Conservation (phyloP, 2,888 invertebrate species). For the Aromia moschata region DNA sequence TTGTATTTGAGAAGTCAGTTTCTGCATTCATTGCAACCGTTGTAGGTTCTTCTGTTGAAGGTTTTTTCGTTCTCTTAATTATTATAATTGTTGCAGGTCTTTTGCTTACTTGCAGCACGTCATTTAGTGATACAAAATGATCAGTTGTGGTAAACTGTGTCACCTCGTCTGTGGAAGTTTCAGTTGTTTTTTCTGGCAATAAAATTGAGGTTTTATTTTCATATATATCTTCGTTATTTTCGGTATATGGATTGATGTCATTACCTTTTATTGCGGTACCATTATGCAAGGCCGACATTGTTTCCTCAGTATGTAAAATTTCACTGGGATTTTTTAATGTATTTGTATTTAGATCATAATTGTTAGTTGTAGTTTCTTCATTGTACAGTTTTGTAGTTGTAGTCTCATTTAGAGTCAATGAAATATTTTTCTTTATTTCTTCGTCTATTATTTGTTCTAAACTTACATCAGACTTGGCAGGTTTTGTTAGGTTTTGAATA, state of each 20-base stretch:
- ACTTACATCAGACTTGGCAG: slow-evolving; percentile 48
- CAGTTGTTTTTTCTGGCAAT: slow-evolving; percentile 1
- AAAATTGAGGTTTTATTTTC: slow-evolving; percentile 9
- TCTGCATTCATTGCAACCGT: slow-evolving; percentile 35
- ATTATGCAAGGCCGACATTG: slow-evolving; percentile 15
- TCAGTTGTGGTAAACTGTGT: slow-evolving; percentile 2
- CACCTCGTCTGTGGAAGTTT: neutral
- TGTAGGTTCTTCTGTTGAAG: slow-evolving; percentile 51
- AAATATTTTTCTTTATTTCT: slow-evolving; percentile 8
- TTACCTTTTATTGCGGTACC: slow-evolving; percentile 5
- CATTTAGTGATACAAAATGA: slow-evolving; percentile 2
- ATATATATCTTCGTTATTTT: neutral
- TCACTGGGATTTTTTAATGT: slow-evolving; percentile 36
- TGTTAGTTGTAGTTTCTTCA: slow-evolving; percentile 9
- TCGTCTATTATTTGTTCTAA: slow-evolving; percentile 40
- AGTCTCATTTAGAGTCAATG: slow-evolving; percentile 40
- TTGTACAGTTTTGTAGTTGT: neutral
- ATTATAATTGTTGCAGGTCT: slow-evolving; percentile 29
- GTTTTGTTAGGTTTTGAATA: slow-evolving; percentile 36
- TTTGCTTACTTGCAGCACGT: slow-evolving; percentile 9
- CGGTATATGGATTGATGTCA: neutral
- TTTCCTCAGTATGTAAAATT: slow-evolving; percentile 18
- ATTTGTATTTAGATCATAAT: neutral
- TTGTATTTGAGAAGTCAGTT: slow-evolving; percentile 37
- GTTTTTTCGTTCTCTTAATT: slow-evolving; percentile 31